phyloP scores from a whole-genome alignment of 2,113 vertebrate species.

The Gopherus evgoodei region DNA sequence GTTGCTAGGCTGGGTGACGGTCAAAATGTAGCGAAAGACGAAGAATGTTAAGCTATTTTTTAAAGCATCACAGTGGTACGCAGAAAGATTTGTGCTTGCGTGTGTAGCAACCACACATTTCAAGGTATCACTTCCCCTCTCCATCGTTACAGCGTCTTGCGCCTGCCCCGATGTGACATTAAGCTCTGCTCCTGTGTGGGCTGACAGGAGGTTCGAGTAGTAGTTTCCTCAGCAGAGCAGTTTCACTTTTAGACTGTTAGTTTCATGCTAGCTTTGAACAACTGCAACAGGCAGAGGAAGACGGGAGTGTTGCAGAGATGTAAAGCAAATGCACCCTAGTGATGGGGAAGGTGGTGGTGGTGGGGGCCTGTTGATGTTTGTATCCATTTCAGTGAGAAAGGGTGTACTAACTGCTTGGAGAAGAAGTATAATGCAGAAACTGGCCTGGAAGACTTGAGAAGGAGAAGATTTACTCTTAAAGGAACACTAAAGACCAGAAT shows the following conservation, averaged over 20 bases:
- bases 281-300: conserved; percentile 13
- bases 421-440: background rate
- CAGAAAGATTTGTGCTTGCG: background rate
- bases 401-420: background rate
- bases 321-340: background rate
- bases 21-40: too few relatives aligned
- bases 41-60: background rate
- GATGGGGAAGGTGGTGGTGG: background rate
- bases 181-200: background rate
- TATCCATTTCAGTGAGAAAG: background rate
- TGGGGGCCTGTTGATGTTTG: rapidly evolving
- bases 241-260: rapidly evolving
- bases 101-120: background rate
- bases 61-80: rapidly evolving
- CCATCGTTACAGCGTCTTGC: conserved; percentile 18
- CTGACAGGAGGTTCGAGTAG: conserved; percentile 5
- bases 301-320: background rate
- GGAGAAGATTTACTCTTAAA: background rate
- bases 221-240: background rate
- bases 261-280: background rate
- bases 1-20: too few relatives aligned
- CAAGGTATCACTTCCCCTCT: background rate
- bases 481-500: background rate
- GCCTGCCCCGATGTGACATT: conserved; percentile 10
- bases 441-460: background rate